Evolutionary conservation across 2,888 invertebrate species (phyloP).

Genomic region (Drosophila tripunctata): DNA sequence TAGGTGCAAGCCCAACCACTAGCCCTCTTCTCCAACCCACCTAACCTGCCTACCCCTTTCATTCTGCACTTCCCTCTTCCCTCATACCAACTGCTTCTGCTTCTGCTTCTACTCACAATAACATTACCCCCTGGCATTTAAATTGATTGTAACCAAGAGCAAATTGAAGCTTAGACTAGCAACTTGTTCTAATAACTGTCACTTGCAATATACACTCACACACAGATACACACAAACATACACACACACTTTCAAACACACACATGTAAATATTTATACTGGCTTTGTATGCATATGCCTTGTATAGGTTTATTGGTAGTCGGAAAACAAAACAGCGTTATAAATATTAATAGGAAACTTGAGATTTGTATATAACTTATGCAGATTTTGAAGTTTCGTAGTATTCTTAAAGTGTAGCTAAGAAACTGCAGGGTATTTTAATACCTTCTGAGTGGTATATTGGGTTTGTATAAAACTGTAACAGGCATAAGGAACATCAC

Average conservation of each 20-base stretch:
- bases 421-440: too few relatives aligned
- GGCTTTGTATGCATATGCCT: neutral
- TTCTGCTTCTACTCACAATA: neutral
- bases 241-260: neutral
- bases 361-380: too few relatives aligned
- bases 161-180: slow-evolving; percentile 23
- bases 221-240: neutral
- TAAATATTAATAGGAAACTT: neutral
- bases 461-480: too few relatives aligned
- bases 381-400: too few relatives aligned
- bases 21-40: neutral
- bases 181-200: slow-evolving; percentile 48
- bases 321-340: neutral
- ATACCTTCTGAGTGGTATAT: too few relatives aligned
- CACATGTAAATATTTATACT: neutral
- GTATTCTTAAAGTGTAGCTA: too few relatives aligned
- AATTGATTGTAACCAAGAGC: slow-evolving; percentile 51
- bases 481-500: too few relatives aligned
- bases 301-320: neutral
- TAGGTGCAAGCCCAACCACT: neutral
- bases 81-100: neutral
- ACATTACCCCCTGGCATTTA: neutral
- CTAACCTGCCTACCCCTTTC: neutral
- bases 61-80: neutral
- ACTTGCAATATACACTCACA: slow-evolving; percentile 14